Evolutionary conservation across 2,113 vertebrate genomes (phyloP).

Genomic region (Datnioides undecimradiatus): DNA sequence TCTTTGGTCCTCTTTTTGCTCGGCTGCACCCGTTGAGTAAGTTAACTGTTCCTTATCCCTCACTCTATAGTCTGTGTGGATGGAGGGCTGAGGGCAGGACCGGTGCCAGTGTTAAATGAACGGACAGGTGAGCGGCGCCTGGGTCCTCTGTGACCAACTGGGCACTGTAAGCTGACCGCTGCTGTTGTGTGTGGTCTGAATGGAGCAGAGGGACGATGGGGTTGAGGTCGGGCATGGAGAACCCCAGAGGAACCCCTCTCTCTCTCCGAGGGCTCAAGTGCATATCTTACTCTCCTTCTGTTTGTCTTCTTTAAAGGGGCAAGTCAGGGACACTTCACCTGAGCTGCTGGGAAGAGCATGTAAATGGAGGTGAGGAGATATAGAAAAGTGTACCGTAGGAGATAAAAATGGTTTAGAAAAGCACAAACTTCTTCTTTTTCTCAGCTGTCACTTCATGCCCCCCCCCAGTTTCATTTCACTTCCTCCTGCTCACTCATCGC

Average conservation of each 20-base stretch:
- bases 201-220: slow-evolving; percentile 71
- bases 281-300: slow-evolving; percentile 50
- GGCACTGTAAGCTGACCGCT: slow-evolving; percentile 75
- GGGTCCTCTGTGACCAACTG: slow-evolving; percentile 63
- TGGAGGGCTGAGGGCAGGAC: slow-evolving; percentile 36
- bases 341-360: slow-evolving; percentile 55
- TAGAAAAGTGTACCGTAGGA: slow-evolving; percentile 7
- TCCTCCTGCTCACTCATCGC: slow-evolving; percentile 71
- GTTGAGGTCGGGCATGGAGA: slow-evolving; percentile 65
- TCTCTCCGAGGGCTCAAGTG: slow-evolving; percentile 44
- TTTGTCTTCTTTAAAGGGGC: slow-evolving; percentile 38
- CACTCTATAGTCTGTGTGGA: slow-evolving; percentile 30
- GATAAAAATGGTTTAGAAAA: slow-evolving; percentile 30
- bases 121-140: slow-evolving; percentile 58
- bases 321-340: slow-evolving; percentile 50
- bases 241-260: slow-evolving; percentile 59
- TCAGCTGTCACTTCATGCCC: slow-evolving; percentile 8
- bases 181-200: slow-evolving; percentile 78
- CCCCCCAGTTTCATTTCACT: slow-evolving; percentile 70
- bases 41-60: slow-evolving; percentile 66
- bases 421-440: slow-evolving; percentile 26
- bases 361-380: slow-evolving; percentile 45
- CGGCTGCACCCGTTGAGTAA: slow-evolving; percentile 61
- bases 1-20: slow-evolving; percentile 67
- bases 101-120: slow-evolving; percentile 66